Conservation (phyloP, 2,888 invertebrate genomes). For the Ramazzottius varieornatus region DNA sequence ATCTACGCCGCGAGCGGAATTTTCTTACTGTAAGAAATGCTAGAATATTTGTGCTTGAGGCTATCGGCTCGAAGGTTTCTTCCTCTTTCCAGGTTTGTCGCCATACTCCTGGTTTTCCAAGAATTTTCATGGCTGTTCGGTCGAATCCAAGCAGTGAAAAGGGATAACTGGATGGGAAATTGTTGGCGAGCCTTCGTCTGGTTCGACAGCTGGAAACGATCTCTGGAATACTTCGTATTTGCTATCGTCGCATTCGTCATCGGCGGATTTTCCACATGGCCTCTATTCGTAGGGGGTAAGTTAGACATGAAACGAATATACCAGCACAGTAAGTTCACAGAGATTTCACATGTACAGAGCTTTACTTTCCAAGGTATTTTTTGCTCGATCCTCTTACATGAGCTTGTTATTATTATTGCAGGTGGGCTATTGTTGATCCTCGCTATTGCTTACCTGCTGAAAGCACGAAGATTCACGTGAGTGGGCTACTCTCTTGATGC, state of each 20-base stretch:
- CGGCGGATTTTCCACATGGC: not conserved
- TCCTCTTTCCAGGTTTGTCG: not conserved
- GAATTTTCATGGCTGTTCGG: not conserved
- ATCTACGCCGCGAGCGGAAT: not conserved
- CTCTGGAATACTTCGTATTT: not conserved
- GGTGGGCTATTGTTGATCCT: not conserved
- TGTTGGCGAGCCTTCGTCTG: not conserved
- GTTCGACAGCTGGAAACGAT: not conserved
- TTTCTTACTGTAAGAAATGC: not conserved
- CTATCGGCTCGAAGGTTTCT: not conserved
- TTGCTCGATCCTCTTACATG: not conserved
- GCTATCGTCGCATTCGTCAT: not conserved
- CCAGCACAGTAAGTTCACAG: no score
- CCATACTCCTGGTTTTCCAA: not conserved
- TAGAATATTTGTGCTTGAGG: not conserved
- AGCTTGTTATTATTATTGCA: not conserved
- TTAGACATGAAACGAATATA: not conserved
- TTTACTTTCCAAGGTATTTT: no score
- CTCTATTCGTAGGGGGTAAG: not conserved
- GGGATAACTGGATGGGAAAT: not conserved
- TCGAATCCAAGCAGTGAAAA: not conserved
- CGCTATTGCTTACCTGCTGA: not conserved
- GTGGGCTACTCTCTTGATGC: not conserved
- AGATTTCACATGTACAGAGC: no score
- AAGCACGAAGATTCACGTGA: not conserved